Conservation (phyloP, 1,140 invertebrate genomes). For the Sycophila sp. region DNA sequence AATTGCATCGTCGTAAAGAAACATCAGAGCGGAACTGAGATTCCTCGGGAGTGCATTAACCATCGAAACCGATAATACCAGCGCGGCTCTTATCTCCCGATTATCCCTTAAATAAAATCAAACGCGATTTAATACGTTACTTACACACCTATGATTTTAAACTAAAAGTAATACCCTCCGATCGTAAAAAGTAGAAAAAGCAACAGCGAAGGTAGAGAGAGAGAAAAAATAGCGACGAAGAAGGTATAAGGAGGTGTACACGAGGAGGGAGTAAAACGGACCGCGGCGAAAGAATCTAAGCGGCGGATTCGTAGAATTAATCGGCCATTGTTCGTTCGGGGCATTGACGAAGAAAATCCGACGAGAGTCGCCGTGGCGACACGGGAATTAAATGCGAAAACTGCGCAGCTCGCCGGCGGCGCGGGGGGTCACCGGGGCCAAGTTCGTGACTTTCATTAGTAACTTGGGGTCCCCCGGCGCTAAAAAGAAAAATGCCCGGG, state of each 20-base stretch:
- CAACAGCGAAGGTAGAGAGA: neutral
- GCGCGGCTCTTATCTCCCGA: too few species aligned
- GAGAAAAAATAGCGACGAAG: neutral
- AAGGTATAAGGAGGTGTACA: too few species aligned
- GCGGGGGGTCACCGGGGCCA: conserved; percentile 1
- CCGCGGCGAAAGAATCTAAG: neutral
- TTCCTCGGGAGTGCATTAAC: too few species aligned
- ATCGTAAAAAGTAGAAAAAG: too few species aligned
- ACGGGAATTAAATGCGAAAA: conserved; percentile 19
- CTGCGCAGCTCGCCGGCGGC: neutral
- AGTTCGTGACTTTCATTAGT: conserved; percentile 24
- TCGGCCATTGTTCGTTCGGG: neutral
- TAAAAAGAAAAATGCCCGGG: neutral
- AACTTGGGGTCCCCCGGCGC: neutral
- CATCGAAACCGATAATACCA: too few species aligned
- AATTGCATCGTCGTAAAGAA: too few species aligned
- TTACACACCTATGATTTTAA: too few species aligned
- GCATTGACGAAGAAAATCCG: neutral
- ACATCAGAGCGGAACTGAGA: too few species aligned
- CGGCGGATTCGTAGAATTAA: neutral
- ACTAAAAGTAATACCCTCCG: too few species aligned
- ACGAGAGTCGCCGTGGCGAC: neutral
- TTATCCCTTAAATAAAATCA: too few species aligned
- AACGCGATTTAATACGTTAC: too few species aligned
- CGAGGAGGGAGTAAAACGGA: too few species aligned